Percentiles rank a stretch among this genome's conserved stretches.
phyloP scores from a whole-genome alignment of 2,797 vertebrate genomes.

The Enteromius viviparus region DNA sequence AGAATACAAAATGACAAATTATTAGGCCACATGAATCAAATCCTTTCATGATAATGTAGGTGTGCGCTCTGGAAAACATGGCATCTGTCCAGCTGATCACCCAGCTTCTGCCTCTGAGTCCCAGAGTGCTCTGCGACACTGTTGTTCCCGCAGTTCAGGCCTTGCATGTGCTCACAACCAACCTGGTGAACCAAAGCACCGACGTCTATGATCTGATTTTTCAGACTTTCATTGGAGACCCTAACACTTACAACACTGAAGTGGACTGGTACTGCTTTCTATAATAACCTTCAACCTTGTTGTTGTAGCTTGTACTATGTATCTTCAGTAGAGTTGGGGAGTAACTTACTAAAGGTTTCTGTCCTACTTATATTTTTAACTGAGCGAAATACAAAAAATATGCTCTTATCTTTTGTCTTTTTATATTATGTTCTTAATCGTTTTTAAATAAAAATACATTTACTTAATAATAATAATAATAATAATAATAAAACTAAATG shows the following conservation, averaged over 20 bases:
- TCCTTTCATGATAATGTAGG: conserved; percentile 58
- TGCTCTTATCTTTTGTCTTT: too few relatives aligned
- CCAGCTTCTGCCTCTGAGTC: conserved; percentile 59
- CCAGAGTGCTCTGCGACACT: conserved; percentile 69
- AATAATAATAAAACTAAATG: neutral
- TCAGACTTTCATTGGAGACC: conserved; percentile 73
- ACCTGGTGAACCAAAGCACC: conserved; percentile 55
- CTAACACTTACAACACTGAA: conserved; percentile 65
- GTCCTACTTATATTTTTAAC: neutral
- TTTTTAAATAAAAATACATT: neutral
- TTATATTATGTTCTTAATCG: too few relatives aligned
- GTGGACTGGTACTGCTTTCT: conserved; percentile 69
- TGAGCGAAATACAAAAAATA: neutral
- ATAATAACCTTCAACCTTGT: neutral
- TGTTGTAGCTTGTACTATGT: neutral
- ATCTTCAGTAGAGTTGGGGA: neutral
- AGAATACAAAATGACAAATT: neutral
- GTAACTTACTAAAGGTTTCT: neutral
- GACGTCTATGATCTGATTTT: conserved; percentile 65
- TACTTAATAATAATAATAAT: neutral
- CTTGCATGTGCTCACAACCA: conserved; percentile 57
- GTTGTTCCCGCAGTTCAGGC: conserved; percentile 66
- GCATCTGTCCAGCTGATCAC: conserved; percentile 56
- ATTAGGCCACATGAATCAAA: neutral
- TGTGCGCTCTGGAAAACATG: conserved; percentile 71